phyloP scores from a whole-genome alignment of 1,140 invertebrate species.

The Drosophila bipectinata region DNA sequence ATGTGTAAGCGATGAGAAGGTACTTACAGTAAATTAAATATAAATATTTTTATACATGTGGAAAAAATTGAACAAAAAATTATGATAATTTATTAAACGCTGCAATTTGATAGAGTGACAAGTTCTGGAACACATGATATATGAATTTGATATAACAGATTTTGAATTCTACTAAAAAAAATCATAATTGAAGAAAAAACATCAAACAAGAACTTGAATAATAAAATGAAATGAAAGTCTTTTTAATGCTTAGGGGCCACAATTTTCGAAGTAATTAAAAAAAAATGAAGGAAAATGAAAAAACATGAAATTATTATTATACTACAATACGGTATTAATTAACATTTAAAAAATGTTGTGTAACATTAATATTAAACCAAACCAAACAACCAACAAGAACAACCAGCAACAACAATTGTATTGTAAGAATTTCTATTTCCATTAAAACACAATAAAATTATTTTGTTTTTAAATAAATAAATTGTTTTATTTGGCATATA shows the following conservation, averaged over 20 bases:
- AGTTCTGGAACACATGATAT: constrained; percentile 40
- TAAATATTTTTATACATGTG: constrained; percentile 79
- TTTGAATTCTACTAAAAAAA: constrained; percentile 46
- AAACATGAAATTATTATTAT: constrained; percentile 70
- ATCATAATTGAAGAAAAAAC: constrained; percentile 11
- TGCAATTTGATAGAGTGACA: constrained; percentile 42
- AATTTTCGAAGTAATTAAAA: constrained; percentile 82
- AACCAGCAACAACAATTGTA: constrained; percentile 73
- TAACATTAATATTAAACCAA: constrained; percentile 74
- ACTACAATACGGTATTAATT: constrained; percentile 74
- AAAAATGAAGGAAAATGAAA: constrained; percentile 40
- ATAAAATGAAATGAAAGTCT: constrained; percentile 67
- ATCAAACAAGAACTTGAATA: constrained; percentile 64
- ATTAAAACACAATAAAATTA: constrained; percentile 79
- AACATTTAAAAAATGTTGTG: constrained; percentile 82
- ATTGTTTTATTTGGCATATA: too few relatives aligned
- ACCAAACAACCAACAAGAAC: constrained; percentile 46
- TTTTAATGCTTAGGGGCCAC: constrained; percentile 82
- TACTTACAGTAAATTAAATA: constrained; percentile 72
- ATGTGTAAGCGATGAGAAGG: constrained; percentile 67
- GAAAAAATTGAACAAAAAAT: constrained; percentile 32
- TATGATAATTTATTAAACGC: constrained; percentile 44
- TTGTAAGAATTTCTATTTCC: constrained; percentile 83
- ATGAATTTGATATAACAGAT: constrained; percentile 71
- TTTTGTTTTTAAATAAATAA: constrained; percentile 77